Percentiles rank a stretch among this genome's conserved stretches.
Conservation (phyloP, 1,140 invertebrate genomes). For the Arctopsyche grandis region DNA sequence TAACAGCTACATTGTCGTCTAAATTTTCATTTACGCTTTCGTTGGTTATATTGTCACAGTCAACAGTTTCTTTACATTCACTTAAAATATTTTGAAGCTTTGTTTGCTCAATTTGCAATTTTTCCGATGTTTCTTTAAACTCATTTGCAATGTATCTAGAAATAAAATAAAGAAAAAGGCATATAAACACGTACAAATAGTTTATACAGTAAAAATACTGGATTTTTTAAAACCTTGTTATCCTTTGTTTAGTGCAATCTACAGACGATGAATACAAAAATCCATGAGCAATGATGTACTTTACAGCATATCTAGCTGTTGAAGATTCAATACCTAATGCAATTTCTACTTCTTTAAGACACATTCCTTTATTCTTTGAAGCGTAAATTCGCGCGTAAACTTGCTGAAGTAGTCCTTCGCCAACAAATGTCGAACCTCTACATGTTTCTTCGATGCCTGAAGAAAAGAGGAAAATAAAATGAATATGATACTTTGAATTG, state of each 20-base stretch:
- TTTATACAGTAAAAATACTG: neutral
- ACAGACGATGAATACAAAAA: conserved; percentile 25
- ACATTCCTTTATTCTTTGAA: conserved; percentile 21
- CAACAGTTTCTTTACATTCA: neutral
- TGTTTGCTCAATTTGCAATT: neutral
- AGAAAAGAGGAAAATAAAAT: too few relatives aligned
- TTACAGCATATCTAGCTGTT: conserved; percentile 14
- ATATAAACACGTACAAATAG: neutral
- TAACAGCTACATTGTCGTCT: neutral
- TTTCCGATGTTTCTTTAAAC: neutral
- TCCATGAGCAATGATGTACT: conserved; percentile 6
- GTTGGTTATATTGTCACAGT: neutral
- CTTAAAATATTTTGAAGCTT: neutral
- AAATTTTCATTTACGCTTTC: neutral
- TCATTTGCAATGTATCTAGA: neutral
- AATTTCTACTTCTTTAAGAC: conserved; percentile 9
- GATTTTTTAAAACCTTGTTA: conserved; percentile 35
- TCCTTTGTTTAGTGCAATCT: conserved; percentile 38
- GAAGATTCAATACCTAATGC: conserved; percentile 33
- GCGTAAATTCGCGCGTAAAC: conserved; percentile 29
- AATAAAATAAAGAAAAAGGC: neutral
- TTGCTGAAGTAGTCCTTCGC: conserved; percentile 42
- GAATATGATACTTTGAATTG: too few relatives aligned
- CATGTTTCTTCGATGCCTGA: neutral
- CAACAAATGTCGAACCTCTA: conserved; percentile 32